These are phyloP conservation scores for Hydrolagus colliei DNA, from an alignment of 2,797 vertebrate species.

Conservation along the genomic window DNA sequence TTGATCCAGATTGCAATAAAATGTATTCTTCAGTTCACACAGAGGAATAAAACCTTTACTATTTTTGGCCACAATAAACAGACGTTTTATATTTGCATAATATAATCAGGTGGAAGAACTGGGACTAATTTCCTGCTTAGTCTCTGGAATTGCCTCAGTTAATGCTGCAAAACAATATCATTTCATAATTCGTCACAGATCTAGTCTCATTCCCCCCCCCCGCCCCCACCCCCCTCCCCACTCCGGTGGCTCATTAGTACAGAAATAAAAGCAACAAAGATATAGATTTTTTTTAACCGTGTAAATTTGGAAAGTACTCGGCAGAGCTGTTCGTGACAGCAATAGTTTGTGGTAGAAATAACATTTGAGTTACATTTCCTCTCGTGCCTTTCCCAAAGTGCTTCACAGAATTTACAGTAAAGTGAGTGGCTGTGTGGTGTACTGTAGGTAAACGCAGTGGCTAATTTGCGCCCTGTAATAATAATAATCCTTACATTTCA, in stretches of 20 bases:
- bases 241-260: no score
- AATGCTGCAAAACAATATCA: background rate
- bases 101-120: background rate
- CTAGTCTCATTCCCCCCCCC: background rate
- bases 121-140: conserved; percentile 1
- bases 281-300: background rate
- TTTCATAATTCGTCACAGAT: background rate
- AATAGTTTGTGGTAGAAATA: background rate
- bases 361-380: background rate
- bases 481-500: no score
- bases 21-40: background rate
- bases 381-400: no score
- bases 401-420: no score
- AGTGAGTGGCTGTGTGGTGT: no score
- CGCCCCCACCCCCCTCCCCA: no score
- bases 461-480: no score
- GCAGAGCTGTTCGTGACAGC: background rate
- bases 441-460: no score
- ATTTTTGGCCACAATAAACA: no score
- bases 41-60: no score
- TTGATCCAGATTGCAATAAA: background rate
- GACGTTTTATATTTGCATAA: background rate
- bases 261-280: no score
- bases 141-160: background rate
- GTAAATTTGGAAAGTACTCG: background rate